These are phyloP conservation scores for Norana najaformis DNA, from an alignment of 2,888 invertebrate genomes.

Conservation along the genomic window DNA sequence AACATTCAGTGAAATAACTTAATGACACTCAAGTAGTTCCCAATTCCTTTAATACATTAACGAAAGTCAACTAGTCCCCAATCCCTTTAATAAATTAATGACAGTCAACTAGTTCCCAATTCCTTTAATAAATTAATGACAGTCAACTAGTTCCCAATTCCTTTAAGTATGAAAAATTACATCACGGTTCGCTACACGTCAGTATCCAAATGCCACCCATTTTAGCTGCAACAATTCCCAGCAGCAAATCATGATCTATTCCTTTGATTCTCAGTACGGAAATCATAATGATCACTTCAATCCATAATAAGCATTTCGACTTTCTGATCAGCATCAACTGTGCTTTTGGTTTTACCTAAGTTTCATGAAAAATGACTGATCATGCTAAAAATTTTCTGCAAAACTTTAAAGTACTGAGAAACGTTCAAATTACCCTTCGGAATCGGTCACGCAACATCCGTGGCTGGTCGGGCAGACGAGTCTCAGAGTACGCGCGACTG, in stretches of 20 bases:
- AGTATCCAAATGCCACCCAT: too few species aligned
- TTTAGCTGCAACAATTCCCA: too few species aligned
- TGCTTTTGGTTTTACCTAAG: background rate
- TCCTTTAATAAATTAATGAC: background rate
- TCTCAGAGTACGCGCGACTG: conserved; percentile 44
- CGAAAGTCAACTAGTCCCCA: background rate
- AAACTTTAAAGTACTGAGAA: background rate
- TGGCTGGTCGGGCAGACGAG: conserved; percentile 28
- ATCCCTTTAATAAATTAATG: background rate
- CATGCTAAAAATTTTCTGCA: background rate
- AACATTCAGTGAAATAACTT: background rate
- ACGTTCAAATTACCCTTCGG: background rate
- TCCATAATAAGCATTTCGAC: background rate
- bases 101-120: background rate
- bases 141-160: background rate
- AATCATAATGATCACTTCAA: background rate
- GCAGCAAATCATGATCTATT: too few species aligned
- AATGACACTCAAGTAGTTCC: background rate
- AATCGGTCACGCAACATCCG: background rate
- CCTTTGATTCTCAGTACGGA: too few species aligned
- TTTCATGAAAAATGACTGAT: background rate
- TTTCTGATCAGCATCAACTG: background rate
- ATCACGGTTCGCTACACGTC: too few species aligned
- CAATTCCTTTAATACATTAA: background rate
- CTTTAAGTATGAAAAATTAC: too few species aligned